Base-by-base conservation (phyloP, 2,888 invertebrate species). In the Pristionchus fissidentatus region DNA sequence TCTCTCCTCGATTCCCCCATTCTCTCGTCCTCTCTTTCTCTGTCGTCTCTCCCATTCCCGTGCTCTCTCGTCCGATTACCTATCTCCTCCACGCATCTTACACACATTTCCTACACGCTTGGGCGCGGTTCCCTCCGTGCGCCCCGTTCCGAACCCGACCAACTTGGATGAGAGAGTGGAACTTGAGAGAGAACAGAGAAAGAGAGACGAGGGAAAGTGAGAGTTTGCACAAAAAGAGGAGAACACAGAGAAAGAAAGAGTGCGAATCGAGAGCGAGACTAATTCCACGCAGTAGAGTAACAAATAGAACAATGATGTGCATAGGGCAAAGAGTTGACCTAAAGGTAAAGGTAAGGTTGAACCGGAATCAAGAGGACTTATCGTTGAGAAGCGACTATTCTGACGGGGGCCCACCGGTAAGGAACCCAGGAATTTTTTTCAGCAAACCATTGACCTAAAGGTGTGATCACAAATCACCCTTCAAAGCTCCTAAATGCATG, bases 81-180 rank as follows among this genome's bases (percentile, higher is more conserved):
- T 41, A n/a, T 43, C 43, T 49, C 32, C n/a, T 77, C 75, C 38
- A 41, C 70, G 41, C 41, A 70, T 77, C 75, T 46, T 52, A 46
- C 38, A 41, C 70, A n/a, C 41, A 70, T 77, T 49, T 46, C 41
- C 75, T 49, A 46, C 75, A 62, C 29, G 46, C 49, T 32, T 77
- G 49, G 49, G 49, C 75, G 49, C 75, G 32, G 49, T 49, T 49
- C 32, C 46, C 22, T n/a, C 75, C 19, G 49, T 77, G 46, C 46
- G 46, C n/a, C 32, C 46, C 49, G 32, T 22, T 77, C 49, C 75
- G 49, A 35, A 70, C 38, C 32, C 26, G 60, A 22, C 29, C 3
- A 26, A 57, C 10, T 15, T 32, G 41, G 62, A 13, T 26, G 70
- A 70, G 41, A 70, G 70, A 70, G 41, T 7, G 41, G n/a, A 10